Evolutionary conservation across 1,140 invertebrate genomes (phyloP).

Genomic region (Trichomalopsis sarcophagae): DNA sequence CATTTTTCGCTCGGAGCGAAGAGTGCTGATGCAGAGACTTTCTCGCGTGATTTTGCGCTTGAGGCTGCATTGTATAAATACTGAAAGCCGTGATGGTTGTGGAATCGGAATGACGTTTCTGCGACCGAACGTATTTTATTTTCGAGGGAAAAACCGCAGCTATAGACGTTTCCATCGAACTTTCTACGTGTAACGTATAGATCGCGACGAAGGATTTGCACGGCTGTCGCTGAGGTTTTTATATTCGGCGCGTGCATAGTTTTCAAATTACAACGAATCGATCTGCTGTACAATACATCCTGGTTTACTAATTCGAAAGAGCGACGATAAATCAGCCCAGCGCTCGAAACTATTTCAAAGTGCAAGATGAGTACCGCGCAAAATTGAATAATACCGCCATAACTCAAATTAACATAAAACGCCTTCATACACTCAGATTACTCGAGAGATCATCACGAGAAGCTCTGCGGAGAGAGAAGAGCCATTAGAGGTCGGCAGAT

Average conservation of each 20-base stretch:
- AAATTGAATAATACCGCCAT: not conserved
- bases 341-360: no score
- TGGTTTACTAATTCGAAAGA: not conserved
- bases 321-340: not conserved
- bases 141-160: not conserved
- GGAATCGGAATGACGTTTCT: not conserved
- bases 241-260: not conserved
- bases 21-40: not conserved
- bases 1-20: conserved; percentile 15
- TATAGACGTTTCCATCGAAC: not conserved
- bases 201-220: no score
- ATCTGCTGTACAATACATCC: not conserved
- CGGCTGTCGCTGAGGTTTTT: not conserved
- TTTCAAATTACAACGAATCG: no score
- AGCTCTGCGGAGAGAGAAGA: not conserved
- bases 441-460: not conserved
- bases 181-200: not conserved
- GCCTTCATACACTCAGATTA: conserved; percentile 2
- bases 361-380: not conserved
- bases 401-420: conserved; percentile 1
- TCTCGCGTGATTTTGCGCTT: conserved; percentile 21
- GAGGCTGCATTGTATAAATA: conserved; percentile 10
- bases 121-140: not conserved
- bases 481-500: conserved; percentile 12
- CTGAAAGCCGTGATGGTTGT: not conserved